A percentile compares a stretch with the other conserved stretches of the same genome.
Evolutionary conservation across 2,888 invertebrate species (phyloP).

Genomic region (Opisthograptis luteolata): DNA sequence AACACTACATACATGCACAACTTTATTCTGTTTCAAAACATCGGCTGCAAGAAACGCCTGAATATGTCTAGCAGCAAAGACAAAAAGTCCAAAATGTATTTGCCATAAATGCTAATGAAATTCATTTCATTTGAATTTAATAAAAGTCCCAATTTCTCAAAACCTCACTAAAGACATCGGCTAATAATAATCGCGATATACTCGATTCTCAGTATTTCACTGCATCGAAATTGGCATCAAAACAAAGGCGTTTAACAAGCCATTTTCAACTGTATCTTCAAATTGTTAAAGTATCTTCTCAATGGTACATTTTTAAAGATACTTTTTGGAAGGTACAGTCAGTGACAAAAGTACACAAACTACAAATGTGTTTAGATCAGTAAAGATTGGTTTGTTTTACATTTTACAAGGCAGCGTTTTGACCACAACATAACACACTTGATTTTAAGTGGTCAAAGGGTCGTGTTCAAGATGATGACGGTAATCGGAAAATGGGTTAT

Average conservation of each 20-base stretch:
- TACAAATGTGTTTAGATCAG: too few species aligned
- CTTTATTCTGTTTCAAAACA: too few species aligned
- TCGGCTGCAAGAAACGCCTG: background rate
- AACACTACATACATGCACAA: too few species aligned
- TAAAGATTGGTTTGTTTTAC: too few species aligned
- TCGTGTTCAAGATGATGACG: too few species aligned
- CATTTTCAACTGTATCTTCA: background rate
- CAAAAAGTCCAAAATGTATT: background rate
- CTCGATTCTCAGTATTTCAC: constrained; percentile 63
- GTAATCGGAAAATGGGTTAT: too few species aligned
- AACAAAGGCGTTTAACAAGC: constrained; percentile 35
- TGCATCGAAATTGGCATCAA: constrained; percentile 40
- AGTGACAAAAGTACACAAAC: too few species aligned
- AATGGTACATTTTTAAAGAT: constrained; percentile 1
- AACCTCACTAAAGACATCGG: constrained; percentile 20
- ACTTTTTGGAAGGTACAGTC: constrained; percentile 26
- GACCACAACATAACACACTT: too few species aligned
- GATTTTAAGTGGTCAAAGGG: too few species aligned
- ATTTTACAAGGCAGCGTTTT: too few species aligned
- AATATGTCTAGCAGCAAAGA: background rate
- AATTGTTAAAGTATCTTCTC: background rate
- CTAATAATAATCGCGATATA: constrained; percentile 38
- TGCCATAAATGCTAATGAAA: background rate
- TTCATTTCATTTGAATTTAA: background rate
- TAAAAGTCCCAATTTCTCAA: constrained; percentile 1